These are phyloP conservation scores for Coregonus suidteri DNA, from an alignment of 2,797 vertebrate genomes.

Conservation along the genomic window DNA sequence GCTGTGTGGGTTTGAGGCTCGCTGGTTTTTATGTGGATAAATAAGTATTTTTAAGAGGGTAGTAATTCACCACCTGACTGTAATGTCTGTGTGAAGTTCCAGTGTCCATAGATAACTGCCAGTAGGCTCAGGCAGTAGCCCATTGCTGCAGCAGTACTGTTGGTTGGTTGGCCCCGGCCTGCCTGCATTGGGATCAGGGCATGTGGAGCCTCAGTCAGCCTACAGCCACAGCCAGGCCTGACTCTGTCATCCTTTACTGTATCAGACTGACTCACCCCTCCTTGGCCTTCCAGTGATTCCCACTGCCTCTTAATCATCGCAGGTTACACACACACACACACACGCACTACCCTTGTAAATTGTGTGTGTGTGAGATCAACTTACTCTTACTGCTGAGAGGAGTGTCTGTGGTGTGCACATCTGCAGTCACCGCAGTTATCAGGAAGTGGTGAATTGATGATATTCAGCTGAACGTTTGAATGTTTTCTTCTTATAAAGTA, in stretches of 20 bases:
- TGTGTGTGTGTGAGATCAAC: not conserved
- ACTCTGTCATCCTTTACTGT: slow-evolving; percentile 41
- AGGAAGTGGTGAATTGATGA: not conserved
- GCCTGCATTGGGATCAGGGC: not conserved
- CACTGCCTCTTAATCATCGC: slow-evolving; percentile 50
- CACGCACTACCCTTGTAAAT: not conserved
- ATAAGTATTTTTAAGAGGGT: not conserved
- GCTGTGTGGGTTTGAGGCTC: too few relatives aligned
- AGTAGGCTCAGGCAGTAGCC: not conserved
- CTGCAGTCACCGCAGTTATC: slow-evolving; percentile 3
- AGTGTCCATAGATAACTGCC: not conserved
- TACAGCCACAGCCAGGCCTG: slow-evolving; percentile 31
- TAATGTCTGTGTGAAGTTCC: slow-evolving; percentile 9
- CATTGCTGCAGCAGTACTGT: not conserved
- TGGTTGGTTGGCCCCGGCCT: not conserved
- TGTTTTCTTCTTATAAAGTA: not conserved
- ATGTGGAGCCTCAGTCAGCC: slow-evolving; percentile 27
- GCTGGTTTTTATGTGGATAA: not conserved
- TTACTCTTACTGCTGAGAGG: not conserved
- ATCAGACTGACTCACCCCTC: slow-evolving; percentile 63
- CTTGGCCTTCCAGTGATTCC: slow-evolving; percentile 38
- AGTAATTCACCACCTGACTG: not conserved
- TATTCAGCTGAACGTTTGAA: not conserved
- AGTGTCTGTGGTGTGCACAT: not conserved
- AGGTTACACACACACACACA: slow-evolving; percentile 13